Evolutionary conservation across 2,113 vertebrate genomes (phyloP).

Genomic region (Chaetops frenatus): DNA sequence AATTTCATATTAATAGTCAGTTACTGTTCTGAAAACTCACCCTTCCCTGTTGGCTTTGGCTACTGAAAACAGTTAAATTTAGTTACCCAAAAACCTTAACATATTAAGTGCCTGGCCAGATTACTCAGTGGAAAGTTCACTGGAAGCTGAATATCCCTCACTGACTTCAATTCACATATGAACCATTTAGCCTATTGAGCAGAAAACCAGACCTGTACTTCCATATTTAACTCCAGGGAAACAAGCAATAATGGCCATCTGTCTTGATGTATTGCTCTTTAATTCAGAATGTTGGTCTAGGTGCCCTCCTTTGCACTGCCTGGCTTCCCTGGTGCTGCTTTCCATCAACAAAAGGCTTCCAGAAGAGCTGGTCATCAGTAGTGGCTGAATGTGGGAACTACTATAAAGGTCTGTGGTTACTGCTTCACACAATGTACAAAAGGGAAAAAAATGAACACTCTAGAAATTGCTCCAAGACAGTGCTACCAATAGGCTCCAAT

Average conservation of each 20-base stretch:
- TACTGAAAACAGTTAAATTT: background rate
- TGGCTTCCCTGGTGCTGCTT: background rate
- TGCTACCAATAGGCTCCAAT: accelerated
- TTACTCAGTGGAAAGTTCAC: background rate
- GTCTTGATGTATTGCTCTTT: background rate
- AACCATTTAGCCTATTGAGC: background rate
- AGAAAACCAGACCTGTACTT: background rate
- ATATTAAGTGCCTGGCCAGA: background rate
- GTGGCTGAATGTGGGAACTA: background rate
- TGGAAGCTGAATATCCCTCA: background rate
- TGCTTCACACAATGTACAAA: background rate
- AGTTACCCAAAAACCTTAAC: background rate
- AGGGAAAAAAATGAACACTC: background rate
- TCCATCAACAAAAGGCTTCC: background rate
- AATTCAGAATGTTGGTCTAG: background rate
- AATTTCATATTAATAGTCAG: background rate
- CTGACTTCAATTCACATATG: background rate
- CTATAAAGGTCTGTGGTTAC: background rate
- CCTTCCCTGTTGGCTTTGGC: background rate
- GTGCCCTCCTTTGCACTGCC: background rate
- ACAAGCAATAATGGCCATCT: background rate
- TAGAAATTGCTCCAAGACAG: background rate
- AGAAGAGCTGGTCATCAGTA: background rate
- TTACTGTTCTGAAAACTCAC: background rate
- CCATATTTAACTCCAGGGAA: background rate